Conservation (phyloP, 2,113 vertebrate genomes). For the Vireo altiloquus region DNA sequence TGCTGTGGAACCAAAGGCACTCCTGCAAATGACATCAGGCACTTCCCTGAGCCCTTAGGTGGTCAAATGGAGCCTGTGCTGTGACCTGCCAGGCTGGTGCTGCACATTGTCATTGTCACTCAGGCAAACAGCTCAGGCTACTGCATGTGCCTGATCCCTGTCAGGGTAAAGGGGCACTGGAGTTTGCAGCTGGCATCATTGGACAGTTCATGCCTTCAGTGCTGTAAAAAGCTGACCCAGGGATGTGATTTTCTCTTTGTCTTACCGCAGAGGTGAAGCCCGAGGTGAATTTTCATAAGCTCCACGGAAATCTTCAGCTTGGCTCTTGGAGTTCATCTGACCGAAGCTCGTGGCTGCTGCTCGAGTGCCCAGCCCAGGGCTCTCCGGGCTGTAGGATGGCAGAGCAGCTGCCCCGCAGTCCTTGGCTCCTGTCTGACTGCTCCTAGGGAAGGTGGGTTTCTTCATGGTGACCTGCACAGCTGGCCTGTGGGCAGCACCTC, state of each 20-base stretch:
- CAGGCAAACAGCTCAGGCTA: background rate
- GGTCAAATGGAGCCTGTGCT: background rate
- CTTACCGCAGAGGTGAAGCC: conserved; percentile 62
- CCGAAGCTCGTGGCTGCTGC: background rate
- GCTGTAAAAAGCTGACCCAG: background rate
- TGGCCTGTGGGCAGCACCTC: background rate
- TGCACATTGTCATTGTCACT: background rate
- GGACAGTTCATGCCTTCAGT: background rate
- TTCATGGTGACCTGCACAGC: conserved; percentile 33
- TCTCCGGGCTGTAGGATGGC: background rate
- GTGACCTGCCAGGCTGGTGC: background rate
- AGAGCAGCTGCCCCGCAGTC: background rate
- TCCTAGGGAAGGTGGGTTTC: conserved; percentile 11
- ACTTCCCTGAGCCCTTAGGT: background rate
- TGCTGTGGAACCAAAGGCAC: background rate
- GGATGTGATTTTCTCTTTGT: background rate
- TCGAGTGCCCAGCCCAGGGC: background rate
- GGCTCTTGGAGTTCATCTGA: background rate
- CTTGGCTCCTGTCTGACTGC: conserved; percentile 26
- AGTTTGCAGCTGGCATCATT: background rate
- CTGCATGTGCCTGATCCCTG: background rate
- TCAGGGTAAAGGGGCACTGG: background rate
- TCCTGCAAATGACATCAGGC: background rate
- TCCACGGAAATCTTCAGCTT: conserved; percentile 18
- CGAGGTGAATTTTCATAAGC: conserved; percentile 5